Conservation (phyloP, 2,888 invertebrate genomes). For the Philhelius pedissequus region DNA sequence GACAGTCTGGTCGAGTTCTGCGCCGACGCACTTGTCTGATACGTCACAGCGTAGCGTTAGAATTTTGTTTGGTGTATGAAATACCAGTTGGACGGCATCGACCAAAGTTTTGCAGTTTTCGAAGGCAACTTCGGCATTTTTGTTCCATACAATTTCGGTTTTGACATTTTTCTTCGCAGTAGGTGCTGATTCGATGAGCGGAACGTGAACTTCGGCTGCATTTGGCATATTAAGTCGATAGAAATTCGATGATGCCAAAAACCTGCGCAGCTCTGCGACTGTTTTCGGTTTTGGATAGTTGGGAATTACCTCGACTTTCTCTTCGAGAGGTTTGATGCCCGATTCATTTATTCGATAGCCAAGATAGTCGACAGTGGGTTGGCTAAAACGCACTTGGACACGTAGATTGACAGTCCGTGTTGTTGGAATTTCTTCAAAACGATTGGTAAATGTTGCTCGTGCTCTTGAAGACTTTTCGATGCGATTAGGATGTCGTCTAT, state of each 20-base stretch:
- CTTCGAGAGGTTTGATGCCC: not conserved
- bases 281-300: not conserved
- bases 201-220: no score
- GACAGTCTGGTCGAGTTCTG: not conserved
- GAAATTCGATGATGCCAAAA: no score
- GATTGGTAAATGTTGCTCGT: not conserved
- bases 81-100: no score
- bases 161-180: not conserved
- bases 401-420: no score
- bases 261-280: no score
- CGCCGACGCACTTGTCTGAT: not conserved
- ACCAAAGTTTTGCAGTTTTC: no score
- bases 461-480: not conserved
- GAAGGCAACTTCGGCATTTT: not conserved
- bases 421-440: no score
- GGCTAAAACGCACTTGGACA: no score
- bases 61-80: no score
- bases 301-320: not conserved
- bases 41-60: no score
- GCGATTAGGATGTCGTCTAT: not conserved
- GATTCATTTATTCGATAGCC: not conserved
- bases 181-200: not conserved
- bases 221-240: no score
- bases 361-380: no score
- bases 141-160: not conserved